Evolutionary conservation across 2,888 invertebrate species (phyloP).

Genomic region (Perdita meconis): DNA sequence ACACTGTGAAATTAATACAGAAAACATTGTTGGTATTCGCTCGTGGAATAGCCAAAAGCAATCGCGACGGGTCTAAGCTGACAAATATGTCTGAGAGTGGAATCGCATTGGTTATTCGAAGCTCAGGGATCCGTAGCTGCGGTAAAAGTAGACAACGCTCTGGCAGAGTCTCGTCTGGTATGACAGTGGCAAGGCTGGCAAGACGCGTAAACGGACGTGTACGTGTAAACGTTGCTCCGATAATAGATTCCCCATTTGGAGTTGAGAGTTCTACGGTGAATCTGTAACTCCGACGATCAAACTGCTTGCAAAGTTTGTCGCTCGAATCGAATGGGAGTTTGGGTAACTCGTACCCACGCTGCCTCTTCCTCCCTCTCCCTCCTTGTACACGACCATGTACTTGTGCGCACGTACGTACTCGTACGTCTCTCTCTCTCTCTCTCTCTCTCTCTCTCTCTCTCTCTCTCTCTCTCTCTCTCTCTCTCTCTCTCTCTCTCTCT

Average conservation of each 20-base stretch:
- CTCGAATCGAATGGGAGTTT: conserved; percentile 78
- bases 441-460: too few species aligned
- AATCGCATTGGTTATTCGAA: conserved; percentile 49
- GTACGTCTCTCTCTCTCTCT: conserved; percentile 9
- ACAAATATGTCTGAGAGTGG: neutral
- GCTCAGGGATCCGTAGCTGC: neutral
- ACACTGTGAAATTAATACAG: too few species aligned
- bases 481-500: too few species aligned
- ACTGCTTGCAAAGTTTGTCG: conserved; percentile 78
- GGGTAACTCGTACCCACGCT: conserved; percentile 73
- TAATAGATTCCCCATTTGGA: conserved; percentile 75
- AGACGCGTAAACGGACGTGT: conserved; percentile 73
- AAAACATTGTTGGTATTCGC: too few species aligned
- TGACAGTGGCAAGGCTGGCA: conserved; percentile 47
- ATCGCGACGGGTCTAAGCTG: too few species aligned
- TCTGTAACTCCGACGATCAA: conserved; percentile 77
- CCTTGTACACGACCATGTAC: conserved; percentile 33
- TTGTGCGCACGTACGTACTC: conserved; percentile 19
- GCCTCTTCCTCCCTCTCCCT: conserved; percentile 61
- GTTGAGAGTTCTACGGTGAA: conserved; percentile 74
- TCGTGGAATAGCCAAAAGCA: too few species aligned
- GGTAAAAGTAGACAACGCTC: conserved; percentile 36
- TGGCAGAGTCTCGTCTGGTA: conserved; percentile 34
- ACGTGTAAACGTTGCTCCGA: conserved; percentile 73
- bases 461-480: neutral